A percentile compares a stretch with the other conserved stretches of the same genome.
These are phyloP conservation scores for Eucera pruinosa DNA, from an alignment of 2,888 invertebrate genomes.

Conservation along the genomic window DNA sequence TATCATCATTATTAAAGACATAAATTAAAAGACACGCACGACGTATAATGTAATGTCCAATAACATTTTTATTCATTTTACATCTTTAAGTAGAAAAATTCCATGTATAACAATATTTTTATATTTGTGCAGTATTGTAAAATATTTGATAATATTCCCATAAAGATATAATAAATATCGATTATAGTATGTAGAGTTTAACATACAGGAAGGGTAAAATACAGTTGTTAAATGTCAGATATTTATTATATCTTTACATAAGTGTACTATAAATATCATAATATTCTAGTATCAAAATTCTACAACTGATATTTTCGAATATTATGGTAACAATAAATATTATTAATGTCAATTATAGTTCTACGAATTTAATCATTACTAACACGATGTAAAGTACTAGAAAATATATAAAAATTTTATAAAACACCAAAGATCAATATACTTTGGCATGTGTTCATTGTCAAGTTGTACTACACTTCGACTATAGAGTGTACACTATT, in stretches of 20 bases:
- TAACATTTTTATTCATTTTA: constrained; percentile 35
- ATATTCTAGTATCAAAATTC: constrained; percentile 35
- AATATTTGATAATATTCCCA: constrained; percentile 31
- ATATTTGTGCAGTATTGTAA: constrained; percentile 55
- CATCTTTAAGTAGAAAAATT: constrained; percentile 30
- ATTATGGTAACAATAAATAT: constrained; percentile 43
- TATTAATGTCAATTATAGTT: constrained; percentile 39
- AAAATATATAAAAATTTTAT: constrained; percentile 53
- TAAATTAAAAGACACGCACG: not conserved
- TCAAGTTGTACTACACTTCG: constrained; percentile 37
- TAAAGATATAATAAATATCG: constrained; percentile 54
- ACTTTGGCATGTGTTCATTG: constrained; percentile 41
- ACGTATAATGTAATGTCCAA: constrained; percentile 8
- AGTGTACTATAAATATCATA: constrained; percentile 31
- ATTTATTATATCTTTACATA: constrained; percentile 61
- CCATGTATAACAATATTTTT: constrained; percentile 31
- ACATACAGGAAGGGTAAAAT: constrained; percentile 34
- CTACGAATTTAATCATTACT: constrained; percentile 21
- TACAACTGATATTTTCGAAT: constrained; percentile 34
- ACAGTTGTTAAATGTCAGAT: constrained; percentile 35
- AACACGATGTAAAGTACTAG: constrained; percentile 37
- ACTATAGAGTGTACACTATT: constrained; percentile 30
- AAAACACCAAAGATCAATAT: constrained; percentile 49
- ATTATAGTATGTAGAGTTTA: constrained; percentile 40
- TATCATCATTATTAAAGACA: constrained; percentile 11